Conservation (phyloP, 2,113 vertebrate species). For the Ursus arctos region DNA sequence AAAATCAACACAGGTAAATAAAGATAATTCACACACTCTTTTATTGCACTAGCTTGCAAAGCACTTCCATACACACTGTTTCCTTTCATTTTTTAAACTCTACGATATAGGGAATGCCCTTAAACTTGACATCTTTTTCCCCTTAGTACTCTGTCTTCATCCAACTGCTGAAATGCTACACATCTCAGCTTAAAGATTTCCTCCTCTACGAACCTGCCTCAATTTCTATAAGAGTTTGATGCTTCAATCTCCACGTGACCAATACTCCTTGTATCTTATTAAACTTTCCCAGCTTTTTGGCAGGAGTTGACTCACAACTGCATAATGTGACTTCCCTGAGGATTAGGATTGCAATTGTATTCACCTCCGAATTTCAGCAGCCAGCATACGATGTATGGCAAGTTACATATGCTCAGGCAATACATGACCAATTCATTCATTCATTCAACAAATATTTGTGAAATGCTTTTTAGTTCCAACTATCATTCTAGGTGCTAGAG, state of each 20-base stretch:
- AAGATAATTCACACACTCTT: not conserved
- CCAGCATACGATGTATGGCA: not conserved
- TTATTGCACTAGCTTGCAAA: not conserved
- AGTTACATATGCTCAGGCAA: not conserved
- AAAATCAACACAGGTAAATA: constrained; percentile 1
- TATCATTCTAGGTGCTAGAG: not conserved
- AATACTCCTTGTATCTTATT: not conserved
- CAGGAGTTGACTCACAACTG: not conserved
- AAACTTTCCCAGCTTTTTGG: not conserved
- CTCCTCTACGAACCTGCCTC: not conserved
- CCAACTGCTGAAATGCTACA: not conserved
- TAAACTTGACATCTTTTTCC: not conserved
- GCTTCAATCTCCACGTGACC: not conserved
- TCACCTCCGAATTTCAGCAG: not conserved
- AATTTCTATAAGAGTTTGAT: not conserved
- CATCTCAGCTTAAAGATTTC: not conserved
- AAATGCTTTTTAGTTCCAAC: not conserved
- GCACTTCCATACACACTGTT: not conserved
- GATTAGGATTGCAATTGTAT: not conserved
- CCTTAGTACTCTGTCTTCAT: not conserved
- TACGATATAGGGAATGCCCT: not conserved
- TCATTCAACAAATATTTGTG: not conserved
- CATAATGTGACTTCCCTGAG: not conserved
- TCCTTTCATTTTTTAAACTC: constrained; percentile 8
- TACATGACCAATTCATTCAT: not conserved